Base-by-base conservation (phyloP, 2,888 invertebrate genomes). In the Sinotaia quadrata region DNA sequence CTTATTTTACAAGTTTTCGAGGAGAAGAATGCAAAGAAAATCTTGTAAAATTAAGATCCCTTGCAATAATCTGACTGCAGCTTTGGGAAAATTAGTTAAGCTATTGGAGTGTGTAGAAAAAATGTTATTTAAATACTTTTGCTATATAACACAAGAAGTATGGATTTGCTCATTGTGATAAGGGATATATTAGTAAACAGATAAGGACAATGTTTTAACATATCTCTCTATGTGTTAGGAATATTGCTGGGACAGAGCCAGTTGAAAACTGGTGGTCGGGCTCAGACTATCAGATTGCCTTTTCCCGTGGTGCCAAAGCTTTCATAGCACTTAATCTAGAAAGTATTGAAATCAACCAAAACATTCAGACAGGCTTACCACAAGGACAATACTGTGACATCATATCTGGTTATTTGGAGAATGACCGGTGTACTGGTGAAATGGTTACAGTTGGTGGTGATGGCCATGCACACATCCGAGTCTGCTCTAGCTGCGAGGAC, bases 341-440 rank as follows among this genome's bases (percentile, higher is more conserved):
- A 24, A 84, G 87, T 29, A 90, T 90, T 78, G 91, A 72, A 44
- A 47, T 83, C 41, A 75, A 81, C 68, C 71, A 73, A 60, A 79
- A 71, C 52, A 61, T 88, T 8, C 62, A 71, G 71, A 88, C 88
- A 86, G 85, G 84, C 69, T 90, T 95, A 37, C 92, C 94, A 0
- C 89, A 91, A 57, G 96, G 96, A 27, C 89, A 79, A 0, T 96
- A 96, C 88, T 96, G 96, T 85, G 95, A 96, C 87, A 90, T 96
- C 27, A 94, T 95, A 76, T 93, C 93, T n/a, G 95, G 95, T 0
- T 87, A 88, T 58, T 76, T 81, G 31, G 75, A 75, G 33, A 77
- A 78, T 65, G 79, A 90, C 67, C 81, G 82, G 0, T 94, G 94
- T 81, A 92, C 92, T 0, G 94, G 94, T 31, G 92, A 91, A 77